A percentile compares a stretch with the other conserved stretches of the same genome.
These are phyloP conservation scores for Eristalis tenax DNA, from an alignment of 2,888 invertebrate species.

Conservation along the genomic window DNA sequence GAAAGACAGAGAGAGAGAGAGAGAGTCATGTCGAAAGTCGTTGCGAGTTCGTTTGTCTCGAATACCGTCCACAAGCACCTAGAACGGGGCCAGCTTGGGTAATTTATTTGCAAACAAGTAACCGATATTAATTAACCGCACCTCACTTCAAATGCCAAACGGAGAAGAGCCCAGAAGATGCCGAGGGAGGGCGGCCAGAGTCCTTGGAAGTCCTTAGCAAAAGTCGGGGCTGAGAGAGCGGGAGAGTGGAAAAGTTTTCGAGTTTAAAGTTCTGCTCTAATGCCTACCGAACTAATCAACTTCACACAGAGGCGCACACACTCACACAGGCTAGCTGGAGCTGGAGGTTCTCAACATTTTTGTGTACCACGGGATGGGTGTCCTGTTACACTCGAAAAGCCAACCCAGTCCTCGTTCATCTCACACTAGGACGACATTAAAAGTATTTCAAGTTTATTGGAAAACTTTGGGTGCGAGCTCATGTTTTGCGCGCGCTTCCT, in stretches of 20 bases:
- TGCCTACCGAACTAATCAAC: constrained; percentile 71
- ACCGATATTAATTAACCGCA: constrained; percentile 71
- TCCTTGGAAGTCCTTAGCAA: neutral
- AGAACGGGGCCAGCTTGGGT: constrained; percentile 1
- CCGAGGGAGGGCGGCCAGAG: neutral
- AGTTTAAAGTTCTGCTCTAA: constrained; percentile 71
- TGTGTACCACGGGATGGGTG: neutral
- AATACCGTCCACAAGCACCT: neutral
- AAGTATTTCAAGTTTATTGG: constrained; percentile 72
- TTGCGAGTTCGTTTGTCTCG: constrained; percentile 39
- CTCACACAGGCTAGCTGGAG: constrained; percentile 14
- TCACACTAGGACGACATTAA: constrained; percentile 67
- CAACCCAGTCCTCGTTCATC: constrained; percentile 49
- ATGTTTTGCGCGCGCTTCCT: constrained; percentile 46
- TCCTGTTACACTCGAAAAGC: constrained; percentile 50
- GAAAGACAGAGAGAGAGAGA: too few species aligned
- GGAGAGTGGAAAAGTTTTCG: constrained; percentile 68
- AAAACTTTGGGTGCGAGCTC: constrained; percentile 60
- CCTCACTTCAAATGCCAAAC: constrained; percentile 29
- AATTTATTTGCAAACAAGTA: constrained; percentile 71
- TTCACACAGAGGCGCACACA: constrained; percentile 26
- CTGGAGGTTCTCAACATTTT: constrained; percentile 59
- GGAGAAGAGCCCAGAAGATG: neutral
- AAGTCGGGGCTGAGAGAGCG: too few species aligned
- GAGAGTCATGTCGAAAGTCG: constrained; percentile 12